Conservation (phyloP, 2,888 invertebrate genomes). For the Lagria hirta region DNA sequence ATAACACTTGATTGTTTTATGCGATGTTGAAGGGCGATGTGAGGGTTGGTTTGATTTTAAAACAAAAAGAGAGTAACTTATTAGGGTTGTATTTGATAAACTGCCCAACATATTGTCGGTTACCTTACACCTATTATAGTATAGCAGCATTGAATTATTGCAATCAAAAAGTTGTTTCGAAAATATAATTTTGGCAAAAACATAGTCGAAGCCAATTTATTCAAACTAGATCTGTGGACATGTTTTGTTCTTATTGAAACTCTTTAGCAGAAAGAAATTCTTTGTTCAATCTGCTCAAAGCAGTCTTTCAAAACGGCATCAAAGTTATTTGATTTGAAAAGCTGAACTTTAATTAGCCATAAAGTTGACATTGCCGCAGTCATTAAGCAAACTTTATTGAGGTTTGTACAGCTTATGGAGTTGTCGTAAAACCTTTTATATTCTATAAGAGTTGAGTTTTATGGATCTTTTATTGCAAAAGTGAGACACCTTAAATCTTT, state of each 20-base stretch:
- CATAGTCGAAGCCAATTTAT: too few species aligned
- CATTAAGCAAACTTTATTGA: constrained; percentile 15
- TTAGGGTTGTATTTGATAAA: too few species aligned
- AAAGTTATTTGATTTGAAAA: constrained; percentile 6
- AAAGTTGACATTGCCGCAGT: constrained; percentile 15
- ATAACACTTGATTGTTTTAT: constrained; percentile 37
- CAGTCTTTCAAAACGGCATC: constrained; percentile 10
- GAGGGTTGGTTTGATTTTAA: constrained; percentile 11
- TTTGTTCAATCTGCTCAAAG: too few species aligned
- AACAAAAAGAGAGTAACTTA: constrained; percentile 6
- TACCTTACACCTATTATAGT: too few species aligned
- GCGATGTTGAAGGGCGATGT: constrained; percentile 8
- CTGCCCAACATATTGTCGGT: too few species aligned
- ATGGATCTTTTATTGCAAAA: constrained; percentile 8
- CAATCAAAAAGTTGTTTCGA: not conserved
- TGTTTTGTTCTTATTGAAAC: too few species aligned
- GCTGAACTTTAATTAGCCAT: constrained; percentile 13
- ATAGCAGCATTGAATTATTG: too few species aligned
- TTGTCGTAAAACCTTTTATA: constrained; percentile 12
- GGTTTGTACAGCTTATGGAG: constrained; percentile 10
- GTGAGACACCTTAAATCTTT: too few species aligned
- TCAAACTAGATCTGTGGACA: too few species aligned
- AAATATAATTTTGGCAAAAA: not conserved
- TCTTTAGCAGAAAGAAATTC: too few species aligned
- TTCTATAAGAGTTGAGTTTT: constrained; percentile 6